Evolutionary conservation across 2,113 vertebrate species (phyloP), one percentile per base, ranked within the genome.

Genomic region (Microcebus jonahi): DNA sequence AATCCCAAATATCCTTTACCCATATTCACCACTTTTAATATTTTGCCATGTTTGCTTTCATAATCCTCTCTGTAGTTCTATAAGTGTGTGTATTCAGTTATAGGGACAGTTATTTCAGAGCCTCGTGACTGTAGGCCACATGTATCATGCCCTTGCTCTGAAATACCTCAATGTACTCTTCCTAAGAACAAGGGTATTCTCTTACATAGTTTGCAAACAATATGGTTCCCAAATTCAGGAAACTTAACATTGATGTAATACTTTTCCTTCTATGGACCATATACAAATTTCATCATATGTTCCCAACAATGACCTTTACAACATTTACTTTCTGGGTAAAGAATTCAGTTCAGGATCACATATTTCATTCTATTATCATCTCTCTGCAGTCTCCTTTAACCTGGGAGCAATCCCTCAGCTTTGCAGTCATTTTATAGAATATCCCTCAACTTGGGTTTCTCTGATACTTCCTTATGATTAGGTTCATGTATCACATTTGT

Each of bases 271-370:
- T 65, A 84, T 10, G 42, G 23, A 34, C 36, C 20, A 93, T 9
- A 89, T 13, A n/a, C 39, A 71, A 59, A 91, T 91, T 91, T 96
- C 31, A 91, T 95, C 67, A 45, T 39, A 20, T 65, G 63, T 34
- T 4, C n/a, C 10, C 36, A 76, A 17, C 4, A 93, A 57, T 45
- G 31, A 76, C n/a, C 75, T 92, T 90, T 83, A 20, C 27, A 73
- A 88, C 77, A 65, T 71, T 73, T 68, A 61, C 70, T 68, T 85
- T 34, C 45, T 6, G 5, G n/a, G 3, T 71, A 45, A 92, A 84
- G 50, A 15, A 96, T 95, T 39, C 11, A 42, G 3, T 42, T 94
- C 9, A 23, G 3, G 31, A 87, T 50, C 45, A 76, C 18, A 55
- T 14, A 21, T 5, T 65, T 13, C 10, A 71, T 82, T 88, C 34